A percentile compares a stretch with the other conserved stretches of the same genome.
Conservation (phyloP, 2,888 invertebrate genomes). For the Seladonia tumulorum region DNA sequence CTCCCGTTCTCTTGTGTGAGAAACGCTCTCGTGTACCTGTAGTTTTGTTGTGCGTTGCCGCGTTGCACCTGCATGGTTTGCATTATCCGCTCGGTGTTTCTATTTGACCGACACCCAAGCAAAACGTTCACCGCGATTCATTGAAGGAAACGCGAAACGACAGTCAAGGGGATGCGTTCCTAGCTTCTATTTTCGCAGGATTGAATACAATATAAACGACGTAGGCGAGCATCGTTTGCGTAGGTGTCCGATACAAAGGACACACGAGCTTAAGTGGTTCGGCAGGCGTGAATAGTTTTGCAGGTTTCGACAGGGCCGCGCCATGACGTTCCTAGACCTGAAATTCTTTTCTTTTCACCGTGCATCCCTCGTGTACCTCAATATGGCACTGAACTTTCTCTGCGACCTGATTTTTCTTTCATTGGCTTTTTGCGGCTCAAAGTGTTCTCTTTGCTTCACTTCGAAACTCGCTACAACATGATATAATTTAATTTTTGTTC, state of each 20-base stretch:
- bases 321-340: too few relatives aligned
- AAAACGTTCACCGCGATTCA: background rate
- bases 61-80: conserved; percentile 55
- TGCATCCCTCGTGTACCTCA: too few relatives aligned
- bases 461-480: too few relatives aligned
- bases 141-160: conserved; percentile 7
- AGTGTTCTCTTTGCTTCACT: too few relatives aligned
- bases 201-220: conserved; percentile 48
- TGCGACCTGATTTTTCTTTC: too few relatives aligned
- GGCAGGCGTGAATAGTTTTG: conserved; percentile 49
- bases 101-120: conserved; percentile 26
- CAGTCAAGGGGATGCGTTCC: conserved; percentile 25
- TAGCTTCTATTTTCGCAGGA: conserved; percentile 55
- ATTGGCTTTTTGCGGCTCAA: too few relatives aligned
- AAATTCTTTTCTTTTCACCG: too few relatives aligned
- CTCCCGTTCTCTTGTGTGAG: conserved; percentile 10
- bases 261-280: conserved; percentile 50
- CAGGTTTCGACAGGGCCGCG: conserved; percentile 30
- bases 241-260: conserved; percentile 46
- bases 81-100: conserved; percentile 45
- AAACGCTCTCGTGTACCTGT: conserved; percentile 54
- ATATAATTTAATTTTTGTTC: too few relatives aligned
- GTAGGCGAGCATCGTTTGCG: conserved; percentile 56
- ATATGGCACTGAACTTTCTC: too few relatives aligned
- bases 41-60: conserved; percentile 52